Percentiles rank a stretch among this genome's conserved stretches.
Evolutionary conservation across 2,797 vertebrate genomes (phyloP).

Genomic region (Meda fulgida): DNA sequence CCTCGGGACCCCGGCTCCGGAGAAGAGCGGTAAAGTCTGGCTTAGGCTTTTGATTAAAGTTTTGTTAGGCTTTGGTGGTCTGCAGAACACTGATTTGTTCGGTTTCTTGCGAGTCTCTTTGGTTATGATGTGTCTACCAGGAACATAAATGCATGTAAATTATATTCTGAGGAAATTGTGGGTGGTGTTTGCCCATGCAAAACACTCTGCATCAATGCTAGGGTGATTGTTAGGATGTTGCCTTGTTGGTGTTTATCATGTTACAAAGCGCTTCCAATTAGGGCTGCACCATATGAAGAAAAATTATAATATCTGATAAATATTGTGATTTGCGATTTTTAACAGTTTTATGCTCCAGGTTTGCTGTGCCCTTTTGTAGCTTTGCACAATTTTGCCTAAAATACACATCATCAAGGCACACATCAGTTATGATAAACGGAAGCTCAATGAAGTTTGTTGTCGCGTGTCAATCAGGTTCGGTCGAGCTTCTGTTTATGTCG

Average conservation of each 20-base stretch:
- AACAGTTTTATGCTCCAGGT: not conserved
- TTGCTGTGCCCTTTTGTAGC: not conserved
- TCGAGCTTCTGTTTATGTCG: no score
- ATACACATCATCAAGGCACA: no score
- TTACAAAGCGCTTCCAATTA: not conserved
- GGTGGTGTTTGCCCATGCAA: not conserved
- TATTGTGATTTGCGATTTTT: not conserved
- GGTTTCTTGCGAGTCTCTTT: not conserved
- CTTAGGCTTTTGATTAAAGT: not conserved
- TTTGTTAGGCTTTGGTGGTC: not conserved
- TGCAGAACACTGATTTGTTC: not conserved
- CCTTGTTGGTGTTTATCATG: not conserved
- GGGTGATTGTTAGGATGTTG: not conserved
- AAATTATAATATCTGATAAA: not conserved
- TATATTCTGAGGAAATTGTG: not conserved
- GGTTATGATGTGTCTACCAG: not conserved
- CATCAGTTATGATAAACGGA: no score
- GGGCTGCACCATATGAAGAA: not conserved
- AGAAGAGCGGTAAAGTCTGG: not conserved
- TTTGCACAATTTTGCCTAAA: not conserved
- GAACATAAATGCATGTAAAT: not conserved
- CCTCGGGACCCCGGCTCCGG: not conserved
- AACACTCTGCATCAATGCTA: not conserved
- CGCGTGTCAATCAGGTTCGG: rapidly evolving
- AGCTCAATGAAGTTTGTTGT: no score